phyloP scores from a whole-genome alignment of 2,797 vertebrate genomes.

The Ctenosaura bakeri region DNA sequence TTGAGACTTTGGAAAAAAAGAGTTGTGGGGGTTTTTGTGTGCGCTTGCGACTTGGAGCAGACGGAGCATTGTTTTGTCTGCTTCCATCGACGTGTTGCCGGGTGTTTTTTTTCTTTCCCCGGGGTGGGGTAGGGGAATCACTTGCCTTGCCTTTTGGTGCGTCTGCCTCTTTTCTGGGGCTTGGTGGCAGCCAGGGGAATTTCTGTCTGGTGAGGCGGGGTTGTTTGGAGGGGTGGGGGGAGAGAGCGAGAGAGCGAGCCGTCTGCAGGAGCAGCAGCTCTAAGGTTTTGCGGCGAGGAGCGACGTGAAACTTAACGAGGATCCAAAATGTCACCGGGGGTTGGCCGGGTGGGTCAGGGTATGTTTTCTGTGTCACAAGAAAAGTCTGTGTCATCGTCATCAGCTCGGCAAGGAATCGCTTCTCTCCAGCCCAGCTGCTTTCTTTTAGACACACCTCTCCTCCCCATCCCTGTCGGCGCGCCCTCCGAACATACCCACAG shows the following conservation, averaged over 20 bases:
- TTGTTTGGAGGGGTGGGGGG: no score
- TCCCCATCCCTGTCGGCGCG: not conserved
- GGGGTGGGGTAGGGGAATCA: not conserved
- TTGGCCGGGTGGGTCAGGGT: conserved; percentile 6
- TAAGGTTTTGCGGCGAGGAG: not conserved
- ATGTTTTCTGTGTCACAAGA: conserved; percentile 1
- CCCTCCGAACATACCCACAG: no score
- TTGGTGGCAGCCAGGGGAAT: not conserved
- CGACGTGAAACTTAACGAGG: not conserved
- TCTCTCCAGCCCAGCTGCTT: conserved; percentile 38
- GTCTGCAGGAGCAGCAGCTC: not conserved
- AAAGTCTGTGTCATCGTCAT: conserved; percentile 53
- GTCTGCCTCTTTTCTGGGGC: not conserved
- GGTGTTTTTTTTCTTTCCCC: no score
- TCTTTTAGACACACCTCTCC: not conserved
- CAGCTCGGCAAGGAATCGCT: not conserved
- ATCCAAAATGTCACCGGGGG: conserved; percentile 14
- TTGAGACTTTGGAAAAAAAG: not conserved
- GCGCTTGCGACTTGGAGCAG: not conserved
- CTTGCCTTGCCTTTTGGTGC: not conserved
- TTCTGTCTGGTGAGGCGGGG: not conserved
- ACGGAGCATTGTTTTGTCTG: not conserved
- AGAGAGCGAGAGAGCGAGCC: not conserved
- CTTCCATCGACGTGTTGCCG: not conserved
- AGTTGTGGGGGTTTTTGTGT: not conserved